Evolutionary conservation across 2,113 vertebrate genomes (phyloP).

Genomic region (Corythornis vintsioides): DNA sequence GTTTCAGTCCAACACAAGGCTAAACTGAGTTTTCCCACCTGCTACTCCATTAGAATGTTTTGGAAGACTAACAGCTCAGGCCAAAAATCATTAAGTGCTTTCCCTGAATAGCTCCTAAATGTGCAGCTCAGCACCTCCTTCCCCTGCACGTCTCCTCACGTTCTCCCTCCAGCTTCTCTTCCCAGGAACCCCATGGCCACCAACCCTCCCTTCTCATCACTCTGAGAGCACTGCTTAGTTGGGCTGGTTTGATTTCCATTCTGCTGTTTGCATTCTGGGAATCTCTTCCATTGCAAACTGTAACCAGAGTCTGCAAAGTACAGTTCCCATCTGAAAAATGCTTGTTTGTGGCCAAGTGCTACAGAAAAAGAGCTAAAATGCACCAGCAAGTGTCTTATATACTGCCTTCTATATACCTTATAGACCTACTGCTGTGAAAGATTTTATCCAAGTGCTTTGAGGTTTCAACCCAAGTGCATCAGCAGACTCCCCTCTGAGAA

Average conservation of each 20-base stretch:
- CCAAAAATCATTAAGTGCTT: neutral
- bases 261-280: neutral
- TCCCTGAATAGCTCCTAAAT: neutral
- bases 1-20: neutral
- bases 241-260: neutral
- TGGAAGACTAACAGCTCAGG: neutral
- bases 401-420: no score
- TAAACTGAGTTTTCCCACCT: neutral
- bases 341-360: neutral
- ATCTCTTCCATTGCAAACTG: neutral
- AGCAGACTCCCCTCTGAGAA: neutral
- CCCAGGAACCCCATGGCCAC: neutral
- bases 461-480: neutral
- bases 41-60: neutral
- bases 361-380: neutral
- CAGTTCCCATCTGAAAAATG: neutral
- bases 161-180: neutral
- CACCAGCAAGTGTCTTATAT: neutral
- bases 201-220: fast-evolving
- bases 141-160: fast-evolving
- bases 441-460: neutral
- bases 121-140: neutral
- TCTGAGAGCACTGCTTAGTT: neutral
- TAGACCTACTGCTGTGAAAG: no score
- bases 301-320: neutral